Conservation (phyloP, 2,113 vertebrate genomes). For the Trogon melanurus region DNA sequence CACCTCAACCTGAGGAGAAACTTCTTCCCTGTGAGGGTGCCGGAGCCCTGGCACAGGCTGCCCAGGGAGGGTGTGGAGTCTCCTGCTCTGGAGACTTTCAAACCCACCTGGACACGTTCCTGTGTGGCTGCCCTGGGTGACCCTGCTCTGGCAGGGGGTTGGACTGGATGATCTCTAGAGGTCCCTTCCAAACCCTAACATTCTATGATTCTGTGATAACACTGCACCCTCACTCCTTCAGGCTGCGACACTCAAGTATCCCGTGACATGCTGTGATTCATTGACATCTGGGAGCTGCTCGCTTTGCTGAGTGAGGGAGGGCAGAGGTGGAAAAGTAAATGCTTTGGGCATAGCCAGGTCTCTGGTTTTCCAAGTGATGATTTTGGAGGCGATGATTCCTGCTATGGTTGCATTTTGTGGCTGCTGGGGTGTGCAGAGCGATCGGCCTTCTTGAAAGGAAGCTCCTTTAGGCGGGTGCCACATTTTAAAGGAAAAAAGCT, state of each 20-base stretch:
- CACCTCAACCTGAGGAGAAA: too few relatives aligned
- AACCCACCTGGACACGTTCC: too few relatives aligned
- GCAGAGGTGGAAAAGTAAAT: not conserved
- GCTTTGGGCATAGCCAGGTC: fast-evolving
- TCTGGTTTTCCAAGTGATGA: not conserved
- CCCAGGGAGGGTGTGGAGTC: too few relatives aligned
- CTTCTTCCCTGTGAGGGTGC: too few relatives aligned
- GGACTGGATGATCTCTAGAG: too few relatives aligned
- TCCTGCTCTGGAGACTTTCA: too few relatives aligned
- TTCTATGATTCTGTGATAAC: fast-evolving
- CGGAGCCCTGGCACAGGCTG: too few relatives aligned
- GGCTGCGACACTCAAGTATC: fast-evolving
- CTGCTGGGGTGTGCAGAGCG: fast-evolving
- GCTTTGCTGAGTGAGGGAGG: fast-evolving
- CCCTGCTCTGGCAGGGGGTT: too few relatives aligned
- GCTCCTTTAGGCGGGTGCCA: not conserved
- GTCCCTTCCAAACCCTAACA: too few relatives aligned
- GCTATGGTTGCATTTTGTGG: fast-evolving
- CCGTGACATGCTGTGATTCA: fast-evolving
- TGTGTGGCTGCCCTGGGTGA: too few relatives aligned
- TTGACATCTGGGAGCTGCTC: not conserved
- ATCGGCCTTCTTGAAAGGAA: fast-evolving
- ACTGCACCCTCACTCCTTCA: fast-evolving
- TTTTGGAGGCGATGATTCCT: fast-evolving
- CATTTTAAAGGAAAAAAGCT: not conserved